These are phyloP conservation scores for Hippoglossus stenolepis DNA, from an alignment of 2,113 vertebrate species.

Conservation along the genomic window DNA sequence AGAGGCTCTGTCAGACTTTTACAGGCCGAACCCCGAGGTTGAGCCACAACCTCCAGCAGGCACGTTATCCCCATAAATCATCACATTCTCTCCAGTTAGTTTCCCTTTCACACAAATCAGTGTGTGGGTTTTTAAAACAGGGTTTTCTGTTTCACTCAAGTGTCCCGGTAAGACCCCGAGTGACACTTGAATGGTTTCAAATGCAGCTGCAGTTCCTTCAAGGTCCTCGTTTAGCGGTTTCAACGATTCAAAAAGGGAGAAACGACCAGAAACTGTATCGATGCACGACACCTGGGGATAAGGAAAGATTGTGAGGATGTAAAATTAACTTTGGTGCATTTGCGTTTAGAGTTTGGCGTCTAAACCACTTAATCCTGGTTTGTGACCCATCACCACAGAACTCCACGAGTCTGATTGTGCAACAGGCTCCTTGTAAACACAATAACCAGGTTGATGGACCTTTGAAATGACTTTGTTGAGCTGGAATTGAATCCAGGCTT, in stretches of 20 bases:
- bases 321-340: neutral
- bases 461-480: neutral
- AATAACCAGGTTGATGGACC: too few relatives aligned
- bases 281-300: too few relatives aligned
- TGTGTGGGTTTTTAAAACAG: neutral
- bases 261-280: too few relatives aligned
- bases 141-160: neutral
- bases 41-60: neutral
- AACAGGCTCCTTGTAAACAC: too few relatives aligned
- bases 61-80: neutral
- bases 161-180: neutral
- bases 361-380: too few relatives aligned
- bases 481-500: neutral
- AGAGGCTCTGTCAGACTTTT: conserved; percentile 21
- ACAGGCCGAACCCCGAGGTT: conserved; percentile 20
- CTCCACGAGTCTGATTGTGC: too few relatives aligned
- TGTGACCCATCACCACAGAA: too few relatives aligned
- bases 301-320: too few relatives aligned
- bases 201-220: neutral
- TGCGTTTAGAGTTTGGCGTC: too few relatives aligned
- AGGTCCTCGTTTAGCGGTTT: neutral
- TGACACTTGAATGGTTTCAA: neutral
- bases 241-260: too few relatives aligned
- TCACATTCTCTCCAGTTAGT: neutral
- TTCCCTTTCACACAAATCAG: neutral